Conservation (phyloP, 2,797 vertebrate species). For the Lacerta agilis region DNA sequence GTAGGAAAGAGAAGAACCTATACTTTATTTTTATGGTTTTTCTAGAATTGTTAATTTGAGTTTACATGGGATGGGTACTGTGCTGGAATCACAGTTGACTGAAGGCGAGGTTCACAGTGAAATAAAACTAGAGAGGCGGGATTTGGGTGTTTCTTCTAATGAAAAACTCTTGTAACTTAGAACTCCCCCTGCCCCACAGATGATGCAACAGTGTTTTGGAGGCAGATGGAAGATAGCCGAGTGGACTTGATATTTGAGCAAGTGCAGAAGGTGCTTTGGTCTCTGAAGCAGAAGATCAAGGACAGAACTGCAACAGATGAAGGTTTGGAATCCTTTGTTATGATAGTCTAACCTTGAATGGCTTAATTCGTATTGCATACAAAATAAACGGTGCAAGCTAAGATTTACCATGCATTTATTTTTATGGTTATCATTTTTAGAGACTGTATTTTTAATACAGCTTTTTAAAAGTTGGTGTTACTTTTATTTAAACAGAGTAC, state of each 20-base stretch:
- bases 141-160: not conserved
- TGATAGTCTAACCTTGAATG: not conserved
- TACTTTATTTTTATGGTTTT: no score
- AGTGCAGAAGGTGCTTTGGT: constrained; percentile 75
- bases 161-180: constrained; percentile 5
- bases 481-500: constrained; percentile 71
- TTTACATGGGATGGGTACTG: not conserved
- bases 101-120: no score
- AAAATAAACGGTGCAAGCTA: no score
- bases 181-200: constrained; percentile 75
- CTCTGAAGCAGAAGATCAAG: constrained; percentile 85
- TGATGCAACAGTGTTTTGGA: constrained; percentile 85
- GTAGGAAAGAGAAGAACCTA: no score
- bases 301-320: constrained; percentile 83
- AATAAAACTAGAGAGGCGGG: no score
- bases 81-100: no score
- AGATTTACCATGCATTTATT: not conserved
- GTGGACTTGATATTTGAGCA: constrained; percentile 84
- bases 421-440: not conserved
- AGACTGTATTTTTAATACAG: not conserved
- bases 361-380: not conserved
- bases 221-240: constrained; percentile 71
- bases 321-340: constrained; percentile 77
- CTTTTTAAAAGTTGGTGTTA: constrained; percentile 20
- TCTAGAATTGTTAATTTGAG: no score